Percentiles rank a stretch among this genome's conserved stretches.
Evolutionary conservation across 2,888 invertebrate species (phyloP).

Genomic region (Ormyrus rosae): DNA sequence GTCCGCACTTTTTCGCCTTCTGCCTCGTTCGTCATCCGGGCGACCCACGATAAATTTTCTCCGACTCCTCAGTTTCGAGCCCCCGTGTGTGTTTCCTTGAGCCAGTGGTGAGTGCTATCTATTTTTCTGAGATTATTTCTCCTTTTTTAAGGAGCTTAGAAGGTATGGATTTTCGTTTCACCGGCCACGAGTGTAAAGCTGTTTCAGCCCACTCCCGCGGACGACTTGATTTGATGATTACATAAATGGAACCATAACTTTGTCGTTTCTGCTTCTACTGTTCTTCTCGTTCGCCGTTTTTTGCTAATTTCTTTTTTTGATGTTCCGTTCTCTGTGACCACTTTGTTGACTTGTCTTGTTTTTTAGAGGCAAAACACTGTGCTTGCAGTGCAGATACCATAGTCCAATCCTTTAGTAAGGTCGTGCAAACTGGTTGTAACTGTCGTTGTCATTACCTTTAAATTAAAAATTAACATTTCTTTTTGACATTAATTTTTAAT

Average conservation of each 20-base stretch:
- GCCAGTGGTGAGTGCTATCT: slow-evolving; percentile 40
- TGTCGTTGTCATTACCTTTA: no score
- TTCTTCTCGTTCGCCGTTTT: neutral
- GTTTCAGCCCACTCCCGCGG: neutral
- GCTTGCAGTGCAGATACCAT: no score
- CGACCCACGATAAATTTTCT: slow-evolving; percentile 22
- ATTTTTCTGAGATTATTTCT: neutral
- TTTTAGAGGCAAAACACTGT: no score
- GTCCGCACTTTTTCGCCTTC: slow-evolving; percentile 15
- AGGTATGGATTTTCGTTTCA: no score
- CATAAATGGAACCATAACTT: slow-evolving; percentile 62
- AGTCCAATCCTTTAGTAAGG: neutral
- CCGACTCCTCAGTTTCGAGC: slow-evolving; percentile 7
- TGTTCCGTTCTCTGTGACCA: no score
- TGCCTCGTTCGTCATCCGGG: slow-evolving; percentile 36
- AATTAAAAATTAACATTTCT: neutral
- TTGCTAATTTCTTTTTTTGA: neutral
- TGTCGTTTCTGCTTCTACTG: neutral
- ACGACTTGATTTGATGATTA: slow-evolving; percentile 59
- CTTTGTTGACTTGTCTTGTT: no score
- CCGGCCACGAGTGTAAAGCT: no score
- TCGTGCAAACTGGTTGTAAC: no score
- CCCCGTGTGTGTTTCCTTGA: slow-evolving; percentile 20
- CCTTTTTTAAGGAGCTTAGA: neutral
- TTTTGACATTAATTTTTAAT: neutral